Evolutionary conservation across 2,797 vertebrate genomes (phyloP).

Genomic region (Malacoraja senta): DNA sequence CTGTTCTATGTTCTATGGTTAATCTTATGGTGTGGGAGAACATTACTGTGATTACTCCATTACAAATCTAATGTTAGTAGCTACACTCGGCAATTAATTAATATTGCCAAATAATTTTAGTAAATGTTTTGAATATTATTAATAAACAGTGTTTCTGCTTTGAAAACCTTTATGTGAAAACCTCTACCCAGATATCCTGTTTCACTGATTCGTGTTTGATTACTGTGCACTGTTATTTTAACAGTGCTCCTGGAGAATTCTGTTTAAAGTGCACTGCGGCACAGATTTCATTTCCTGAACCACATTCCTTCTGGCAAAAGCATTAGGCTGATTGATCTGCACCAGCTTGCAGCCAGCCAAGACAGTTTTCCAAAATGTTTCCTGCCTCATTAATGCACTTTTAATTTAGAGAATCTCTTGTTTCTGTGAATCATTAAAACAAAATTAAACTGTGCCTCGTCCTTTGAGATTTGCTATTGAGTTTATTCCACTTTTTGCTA

Average conservation of each 20-base stretch:
- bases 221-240: slow-evolving; percentile 30
- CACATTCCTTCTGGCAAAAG: slow-evolving; percentile 37
- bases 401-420: slow-evolving; percentile 8
- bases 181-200: background rate
- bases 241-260: slow-evolving; percentile 13
- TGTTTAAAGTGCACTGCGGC: slow-evolving; percentile 13
- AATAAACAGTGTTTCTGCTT: background rate
- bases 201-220: slow-evolving; percentile 19
- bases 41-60: background rate
- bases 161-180: background rate
- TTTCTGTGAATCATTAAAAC: slow-evolving; percentile 14
- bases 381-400: background rate
- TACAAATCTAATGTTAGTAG: background rate
- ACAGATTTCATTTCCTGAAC: slow-evolving; percentile 34
- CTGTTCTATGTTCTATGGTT: too few species aligned
- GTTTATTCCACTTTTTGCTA: background rate
- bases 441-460: background rate
- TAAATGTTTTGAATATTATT: background rate
- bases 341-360: slow-evolving; percentile 27
- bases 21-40: background rate
- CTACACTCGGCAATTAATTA: background rate
- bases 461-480: background rate
- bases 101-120: background rate
- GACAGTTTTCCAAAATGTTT: slow-evolving; percentile 16
- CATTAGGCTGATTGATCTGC: slow-evolving; percentile 37